Base-by-base conservation (phyloP, 2,888 invertebrate genomes). In the Aphodius sticticus region DNA sequence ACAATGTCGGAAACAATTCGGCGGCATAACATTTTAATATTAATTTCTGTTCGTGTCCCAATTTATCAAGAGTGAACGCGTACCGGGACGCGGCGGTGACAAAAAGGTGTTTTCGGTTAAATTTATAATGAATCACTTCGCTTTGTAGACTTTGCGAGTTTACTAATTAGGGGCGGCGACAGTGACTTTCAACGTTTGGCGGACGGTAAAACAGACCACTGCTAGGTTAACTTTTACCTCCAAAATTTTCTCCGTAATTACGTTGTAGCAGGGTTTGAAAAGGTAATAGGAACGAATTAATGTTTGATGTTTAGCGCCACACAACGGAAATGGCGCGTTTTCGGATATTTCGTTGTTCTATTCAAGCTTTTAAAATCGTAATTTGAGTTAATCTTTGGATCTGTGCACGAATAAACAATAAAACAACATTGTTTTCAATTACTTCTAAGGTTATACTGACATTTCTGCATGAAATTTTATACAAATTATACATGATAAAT, bases 51-150 rank as follows among this genome's bases (percentile, higher is more conserved):
- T 53, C 53, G 53, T 53, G 53, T 53, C 1, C 7, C 1, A 53
- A 53, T 53, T 53, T 12, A 53, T 53, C 53, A 53, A 53, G 53
- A 53, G 26, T 3, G 26, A 26, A 26, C 26, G 26, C 26, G 26
- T 26, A 26, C 26, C 26, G 2, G 53, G 53, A 12, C 53, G 53
- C 7, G 53, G 53, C 53, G 53, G 53, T 53, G 53, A 53, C 53
- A 53, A 53, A 53, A 53, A 53, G 53, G 53, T 53, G 53, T 53
- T 53, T 53, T 53, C 53, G 53, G 53, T 53, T 53, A 53, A 53
- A 53, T 53, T 53, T 53, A 53, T 53, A 53, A 53, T 53, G 53
- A 53, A 53, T 53, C 53, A 53, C 53, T 53, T 53, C 12, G 53
- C 53, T 53, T 53, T 53, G 53, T 53, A 5, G 53, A 53, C 53